Evolutionary conservation across 2,888 invertebrate genomes (phyloP), one percentile per base, ranked within the genome.

Genomic region (Mystacides longicornis): DNA sequence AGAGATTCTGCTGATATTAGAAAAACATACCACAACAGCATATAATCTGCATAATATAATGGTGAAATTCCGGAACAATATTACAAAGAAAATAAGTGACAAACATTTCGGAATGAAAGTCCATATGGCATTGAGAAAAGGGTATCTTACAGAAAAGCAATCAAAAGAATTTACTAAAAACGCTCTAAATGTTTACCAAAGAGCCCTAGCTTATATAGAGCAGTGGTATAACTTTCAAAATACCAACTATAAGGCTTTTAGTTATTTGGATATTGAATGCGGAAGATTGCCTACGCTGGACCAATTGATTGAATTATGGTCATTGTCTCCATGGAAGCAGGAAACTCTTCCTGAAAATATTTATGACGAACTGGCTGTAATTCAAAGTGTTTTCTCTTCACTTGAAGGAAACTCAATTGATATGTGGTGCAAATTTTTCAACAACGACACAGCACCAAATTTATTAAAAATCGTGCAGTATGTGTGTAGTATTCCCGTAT

Each of bases 71-170:
- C 43, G 43, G 43, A 18, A 43, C 43, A 43, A 11, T 18, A 43
- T 43, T 43, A 16, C 43, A 43, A 43, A 43, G 43, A 43, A 43
- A 18, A 43, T 43, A 43, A 43, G 18, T 43, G 18, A 43, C 16
- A n/a, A 43, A 43, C 43, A 43, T 43, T 43, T 43, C 43, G 43
- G 43, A 43, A 43, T 43, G 43, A 43, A 43, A 43, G 43, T 43
- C 18, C 43, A 43, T 18, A 43, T 43, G 43, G 43, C 43, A 43
- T 43, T 43, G 16, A 43, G 43, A 43, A 43, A 43, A 18, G 43
- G 43, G 16, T 43, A 16, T 43, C 43, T 43, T 43, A 16, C 43
- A 43, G 43, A 43, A 5, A 11, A 43, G 4, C 43, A 43, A 43
- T 16, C 18, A 43, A 43, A 43, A 16, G 43, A 43, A 43, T 43